phyloP scores from a whole-genome alignment of 2,888 invertebrate genomes.

The Diarsia mendica region DNA sequence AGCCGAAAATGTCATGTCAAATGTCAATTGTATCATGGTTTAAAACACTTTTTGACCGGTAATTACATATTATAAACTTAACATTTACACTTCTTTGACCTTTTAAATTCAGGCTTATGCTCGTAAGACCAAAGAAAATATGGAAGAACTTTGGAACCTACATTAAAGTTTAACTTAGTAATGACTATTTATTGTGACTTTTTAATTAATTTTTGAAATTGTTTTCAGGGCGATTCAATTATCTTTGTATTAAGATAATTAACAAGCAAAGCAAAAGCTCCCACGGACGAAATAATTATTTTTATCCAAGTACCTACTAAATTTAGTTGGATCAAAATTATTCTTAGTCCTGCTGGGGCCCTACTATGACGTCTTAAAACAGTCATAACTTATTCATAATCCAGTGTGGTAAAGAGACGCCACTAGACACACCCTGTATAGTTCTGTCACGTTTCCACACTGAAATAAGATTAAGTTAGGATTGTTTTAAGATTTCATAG shows the following conservation, averaged over 20 bases:
- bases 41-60: slow-evolving; percentile 17
- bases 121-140: slow-evolving; percentile 20
- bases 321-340: too few species aligned
- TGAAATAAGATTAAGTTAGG: too few species aligned
- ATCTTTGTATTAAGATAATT: not conserved
- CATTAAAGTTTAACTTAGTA: slow-evolving; percentile 1
- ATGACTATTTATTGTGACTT: not conserved
- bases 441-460: too few species aligned
- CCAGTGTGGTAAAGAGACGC: too few species aligned
- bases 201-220: not conserved
- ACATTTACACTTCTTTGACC: slow-evolving; percentile 39
- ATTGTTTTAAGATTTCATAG: too few species aligned
- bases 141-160: not conserved
- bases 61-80: slow-evolving; percentile 43
- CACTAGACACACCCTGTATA: too few species aligned
- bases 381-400: too few species aligned
- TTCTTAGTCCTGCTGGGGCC: too few species aligned
- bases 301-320: too few species aligned
- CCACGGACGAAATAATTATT: not conserved
- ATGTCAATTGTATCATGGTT: slow-evolving; percentile 29
- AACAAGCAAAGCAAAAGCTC: not conserved
- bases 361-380: not conserved
- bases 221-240: not conserved
- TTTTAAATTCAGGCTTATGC: slow-evolving; percentile 26
- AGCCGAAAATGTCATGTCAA: slow-evolving; percentile 13